phyloP scores from a whole-genome alignment of 2,797 vertebrate species.

The Chelidonichthys spinosus region DNA sequence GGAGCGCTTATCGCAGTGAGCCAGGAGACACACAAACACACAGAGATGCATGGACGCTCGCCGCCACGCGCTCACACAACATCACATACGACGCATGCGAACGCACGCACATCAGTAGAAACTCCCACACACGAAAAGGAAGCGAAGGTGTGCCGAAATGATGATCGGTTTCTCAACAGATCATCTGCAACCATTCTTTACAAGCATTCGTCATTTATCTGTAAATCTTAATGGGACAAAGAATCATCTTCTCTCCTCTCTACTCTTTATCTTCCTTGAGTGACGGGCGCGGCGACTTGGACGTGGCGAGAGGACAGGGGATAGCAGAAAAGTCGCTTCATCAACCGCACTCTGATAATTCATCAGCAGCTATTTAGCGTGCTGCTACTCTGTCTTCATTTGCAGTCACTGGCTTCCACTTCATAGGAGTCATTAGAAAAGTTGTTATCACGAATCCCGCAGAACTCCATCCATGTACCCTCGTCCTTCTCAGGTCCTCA shows the following conservation, averaged over 20 bases:
- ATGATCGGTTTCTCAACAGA: slow-evolving; percentile 5
- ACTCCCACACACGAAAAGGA: background rate
- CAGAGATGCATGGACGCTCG: slow-evolving; percentile 11
- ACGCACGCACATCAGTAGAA: background rate
- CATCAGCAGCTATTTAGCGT: slow-evolving; percentile 75
- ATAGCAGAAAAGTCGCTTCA: slow-evolving; percentile 60
- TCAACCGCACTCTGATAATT: slow-evolving; percentile 77
- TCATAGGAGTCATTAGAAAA: slow-evolving; percentile 71
- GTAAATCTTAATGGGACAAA: background rate
- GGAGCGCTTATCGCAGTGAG: slow-evolving; percentile 71
- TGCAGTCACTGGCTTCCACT: slow-evolving; percentile 54
- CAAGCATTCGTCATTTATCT: slow-evolving; percentile 7
- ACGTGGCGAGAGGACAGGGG: slow-evolving; percentile 45
- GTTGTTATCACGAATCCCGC: slow-evolving; percentile 57
- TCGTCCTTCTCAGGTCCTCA: slow-evolving; percentile 22
- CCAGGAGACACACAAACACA: slow-evolving; percentile 58
- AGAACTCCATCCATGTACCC: slow-evolving; percentile 15
- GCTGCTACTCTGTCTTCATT: slow-evolving; percentile 80
- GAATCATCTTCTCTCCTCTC: background rate
- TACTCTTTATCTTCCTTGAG: slow-evolving; percentile 51
- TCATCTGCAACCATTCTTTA: background rate
- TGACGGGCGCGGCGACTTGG: slow-evolving; percentile 46
- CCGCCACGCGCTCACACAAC: slow-evolving; percentile 1
- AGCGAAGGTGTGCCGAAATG: background rate
- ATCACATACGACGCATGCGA: background rate